Evolutionary conservation across 2,888 invertebrate species (phyloP).

Genomic region (Pasiphila rectangulata): DNA sequence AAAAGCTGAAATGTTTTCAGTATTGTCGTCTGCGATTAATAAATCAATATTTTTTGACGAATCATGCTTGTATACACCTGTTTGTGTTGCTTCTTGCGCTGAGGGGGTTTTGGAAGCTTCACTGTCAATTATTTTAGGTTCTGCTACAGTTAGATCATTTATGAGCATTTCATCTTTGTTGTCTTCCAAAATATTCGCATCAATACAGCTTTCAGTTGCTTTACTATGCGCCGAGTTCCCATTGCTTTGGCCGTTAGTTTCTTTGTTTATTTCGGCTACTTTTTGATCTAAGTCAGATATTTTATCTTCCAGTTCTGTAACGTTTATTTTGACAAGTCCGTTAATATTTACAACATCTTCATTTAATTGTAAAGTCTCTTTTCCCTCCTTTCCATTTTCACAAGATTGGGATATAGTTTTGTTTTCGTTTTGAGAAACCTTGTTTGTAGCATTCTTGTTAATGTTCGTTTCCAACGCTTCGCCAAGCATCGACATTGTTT

Average conservation of each 20-base stretch:
- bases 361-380: slow-evolving; percentile 14
- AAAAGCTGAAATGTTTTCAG: slow-evolving; percentile 1
- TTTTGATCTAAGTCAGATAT: neutral
- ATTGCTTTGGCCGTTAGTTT: slow-evolving; percentile 12
- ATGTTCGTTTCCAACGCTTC: slow-evolving; percentile 28
- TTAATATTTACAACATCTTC: slow-evolving; percentile 25
- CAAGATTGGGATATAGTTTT: neutral
- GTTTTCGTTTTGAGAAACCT: slow-evolving; percentile 8
- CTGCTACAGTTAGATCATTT: neutral
- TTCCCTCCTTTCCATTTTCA: slow-evolving; percentile 36
- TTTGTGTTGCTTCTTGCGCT: neutral
- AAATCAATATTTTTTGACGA: neutral
- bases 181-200: neutral
- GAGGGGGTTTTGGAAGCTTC: neutral
- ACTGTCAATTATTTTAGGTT: neutral
- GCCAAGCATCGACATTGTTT: slow-evolving; percentile 58
- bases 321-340: slow-evolving; percentile 24
- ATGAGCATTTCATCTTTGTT: neutral
- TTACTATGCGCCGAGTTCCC: neutral
- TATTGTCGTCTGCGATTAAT: neutral
- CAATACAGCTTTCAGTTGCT: neutral
- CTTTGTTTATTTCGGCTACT: neutral
- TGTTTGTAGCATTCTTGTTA: slow-evolving; percentile 32
- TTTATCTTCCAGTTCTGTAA: slow-evolving; percentile 7
- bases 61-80: neutral